Base-by-base conservation (phyloP, 2,113 vertebrate species). In the Rhombomys opimus region DNA sequence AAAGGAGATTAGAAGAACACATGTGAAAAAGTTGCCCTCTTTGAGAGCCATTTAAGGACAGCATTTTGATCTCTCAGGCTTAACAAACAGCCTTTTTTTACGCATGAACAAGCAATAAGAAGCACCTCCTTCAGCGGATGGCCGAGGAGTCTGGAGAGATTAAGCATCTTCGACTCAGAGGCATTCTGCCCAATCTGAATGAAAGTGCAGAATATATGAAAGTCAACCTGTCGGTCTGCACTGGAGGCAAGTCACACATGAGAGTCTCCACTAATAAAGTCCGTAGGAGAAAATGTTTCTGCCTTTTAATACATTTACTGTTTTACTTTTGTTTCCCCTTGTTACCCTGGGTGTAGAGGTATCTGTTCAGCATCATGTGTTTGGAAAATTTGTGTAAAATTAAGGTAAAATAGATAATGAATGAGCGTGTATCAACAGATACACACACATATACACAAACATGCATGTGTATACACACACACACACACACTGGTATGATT, bases 161-260 rank as follows among this genome's bases (percentile, higher is more conserved):
- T 97, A 98, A 95, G 70, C 80, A 35, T 93, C 97, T 97, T 97
- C 93, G 76, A 94, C 90, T 98, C 97, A 97, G 95, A 98, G 97
- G 96, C 97, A 87, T 77, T 93, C 87, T 97, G 76, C 52, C 61
- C 46, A 61, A 13, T 23, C 32, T 91, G 46, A 93, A 61, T 82
- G 10, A 41, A 88, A 92, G 75, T 57, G 32, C 52, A 89, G 70
- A 91, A 67, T 87, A 17, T 59, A 81, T 75, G 50, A 78, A 90
- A 94, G 93, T 65, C 93, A 80, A 65, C 27, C 41, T 41, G 20
- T 1, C 7, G 38, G 20, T 70, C 41, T 76, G 65, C 84, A 80
- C 57, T 72, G 27, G 65, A 41, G 30, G n/a, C 17, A 88, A 78
- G 3, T 15, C 13, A 73, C 14, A 46, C 4, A 38, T 14, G 54